Evolutionary conservation across 2,888 invertebrate genomes (phyloP).

Genomic region (Crematogaster levior): DNA sequence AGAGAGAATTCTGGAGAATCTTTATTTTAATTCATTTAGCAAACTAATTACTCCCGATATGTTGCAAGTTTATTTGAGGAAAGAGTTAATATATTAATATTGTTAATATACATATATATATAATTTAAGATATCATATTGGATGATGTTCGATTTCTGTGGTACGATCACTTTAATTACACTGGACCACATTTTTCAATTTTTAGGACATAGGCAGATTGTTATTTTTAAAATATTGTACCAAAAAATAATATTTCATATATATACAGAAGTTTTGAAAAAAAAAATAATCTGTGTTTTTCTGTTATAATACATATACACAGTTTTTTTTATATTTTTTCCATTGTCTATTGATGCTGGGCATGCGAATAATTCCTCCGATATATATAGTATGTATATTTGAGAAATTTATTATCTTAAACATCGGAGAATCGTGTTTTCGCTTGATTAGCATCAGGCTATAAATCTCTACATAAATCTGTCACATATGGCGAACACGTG

Average conservation of each 20-base stretch:
- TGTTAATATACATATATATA: no score
- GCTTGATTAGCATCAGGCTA: slow-evolving; percentile 4
- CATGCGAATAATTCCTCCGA: neutral
- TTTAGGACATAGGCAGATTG: neutral
- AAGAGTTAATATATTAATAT: neutral
- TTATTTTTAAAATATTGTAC: neutral
- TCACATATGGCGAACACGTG: slow-evolving; percentile 7
- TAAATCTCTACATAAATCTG: slow-evolving; percentile 47
- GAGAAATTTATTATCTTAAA: neutral
- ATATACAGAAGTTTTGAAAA: neutral
- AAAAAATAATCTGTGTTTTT: slow-evolving; percentile 16
- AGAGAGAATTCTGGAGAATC: no score
- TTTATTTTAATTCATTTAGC: neutral
- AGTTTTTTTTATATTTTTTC: neutral
- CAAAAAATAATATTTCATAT: neutral
- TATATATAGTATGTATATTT: neutral
- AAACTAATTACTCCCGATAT: neutral
- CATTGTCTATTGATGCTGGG: neutral
- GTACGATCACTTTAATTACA: slow-evolving; percentile 10
- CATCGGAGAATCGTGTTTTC: neutral
- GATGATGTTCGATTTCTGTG: neutral
- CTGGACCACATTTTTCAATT: slow-evolving; percentile 4
- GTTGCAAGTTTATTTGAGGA: neutral
- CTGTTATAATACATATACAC: neutral
- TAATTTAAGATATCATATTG: no score